phyloP scores from a whole-genome alignment of 2,888 invertebrate species.

The Drosophila niveifrons region DNA sequence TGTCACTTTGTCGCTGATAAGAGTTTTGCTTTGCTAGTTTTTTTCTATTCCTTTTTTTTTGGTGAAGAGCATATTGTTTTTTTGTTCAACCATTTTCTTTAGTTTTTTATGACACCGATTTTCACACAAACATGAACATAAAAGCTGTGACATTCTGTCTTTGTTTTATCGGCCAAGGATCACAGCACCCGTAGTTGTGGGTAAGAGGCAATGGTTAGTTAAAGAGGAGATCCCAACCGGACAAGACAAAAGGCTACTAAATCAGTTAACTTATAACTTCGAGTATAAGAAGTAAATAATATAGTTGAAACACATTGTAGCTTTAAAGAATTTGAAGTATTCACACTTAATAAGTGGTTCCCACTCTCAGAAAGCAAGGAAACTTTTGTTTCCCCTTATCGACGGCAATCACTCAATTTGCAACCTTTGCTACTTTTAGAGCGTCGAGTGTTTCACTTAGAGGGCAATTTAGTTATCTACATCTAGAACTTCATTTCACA shows the following conservation, averaged over 20 bases:
- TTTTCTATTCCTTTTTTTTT: conserved; percentile 51
- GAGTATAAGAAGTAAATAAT: neutral
- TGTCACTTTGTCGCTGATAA: conserved; percentile 72
- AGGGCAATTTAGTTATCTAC: conserved; percentile 62
- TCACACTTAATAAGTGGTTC: conserved; percentile 1
- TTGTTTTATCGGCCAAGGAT: conserved; percentile 46
- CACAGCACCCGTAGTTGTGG: conserved; percentile 37
- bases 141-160: conserved; percentile 64
- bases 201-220: conserved; percentile 33
- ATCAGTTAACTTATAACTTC: too few relatives aligned
- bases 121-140: conserved; percentile 71
- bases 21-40: conserved; percentile 78
- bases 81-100: conserved; percentile 21
- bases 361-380: neutral
- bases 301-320: neutral
- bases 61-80: conserved; percentile 66
- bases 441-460: conserved; percentile 58
- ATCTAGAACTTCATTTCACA: conserved; percentile 49
- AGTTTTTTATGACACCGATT: conserved; percentile 66
- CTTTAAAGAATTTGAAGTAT: neutral
- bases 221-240: conserved; percentile 13
- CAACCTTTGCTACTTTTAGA: conserved; percentile 44
- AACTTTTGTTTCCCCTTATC: conserved; percentile 34
- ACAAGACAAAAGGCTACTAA: neutral
- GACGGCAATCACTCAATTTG: conserved; percentile 52